These are phyloP conservation scores for Orgyia antiqua DNA, from an alignment of 2,888 invertebrate species.

Conservation along the genomic window DNA sequence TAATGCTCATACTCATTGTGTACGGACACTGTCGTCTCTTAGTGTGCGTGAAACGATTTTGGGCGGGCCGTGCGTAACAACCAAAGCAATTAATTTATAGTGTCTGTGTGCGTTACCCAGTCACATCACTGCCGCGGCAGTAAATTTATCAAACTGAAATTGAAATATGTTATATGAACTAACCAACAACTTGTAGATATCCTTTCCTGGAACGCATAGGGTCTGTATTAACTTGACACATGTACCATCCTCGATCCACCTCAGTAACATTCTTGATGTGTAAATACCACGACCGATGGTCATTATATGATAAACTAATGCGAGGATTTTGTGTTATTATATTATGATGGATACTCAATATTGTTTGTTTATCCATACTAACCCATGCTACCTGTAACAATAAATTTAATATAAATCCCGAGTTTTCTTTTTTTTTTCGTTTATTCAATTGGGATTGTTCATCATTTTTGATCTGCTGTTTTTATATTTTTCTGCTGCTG, in stretches of 20 bases:
- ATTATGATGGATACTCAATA: constrained; percentile 93
- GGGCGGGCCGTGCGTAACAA: too few relatives aligned
- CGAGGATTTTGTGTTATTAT: constrained; percentile 94
- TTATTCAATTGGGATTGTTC: constrained; percentile 1
- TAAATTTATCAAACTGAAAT: too few relatives aligned
- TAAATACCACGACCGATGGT: constrained; percentile 94
- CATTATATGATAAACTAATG: constrained; percentile 91
- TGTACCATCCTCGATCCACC: constrained; percentile 92
- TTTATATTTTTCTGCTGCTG: too few relatives aligned
- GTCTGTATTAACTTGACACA: constrained; percentile 96
- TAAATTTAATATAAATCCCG: too few relatives aligned
- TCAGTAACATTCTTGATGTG: constrained; percentile 93
- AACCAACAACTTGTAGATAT: constrained; percentile 93
- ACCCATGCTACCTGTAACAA: constrained; percentile 91
- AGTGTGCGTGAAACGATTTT: too few relatives aligned
- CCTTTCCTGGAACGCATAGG: constrained; percentile 94
- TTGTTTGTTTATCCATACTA: constrained; percentile 94
- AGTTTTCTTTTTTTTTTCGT: constrained; percentile 5
- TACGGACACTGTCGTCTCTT: too few relatives aligned
- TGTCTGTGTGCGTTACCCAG: too few relatives aligned
- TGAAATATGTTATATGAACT: too few relatives aligned
- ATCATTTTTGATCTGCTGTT: too few relatives aligned
- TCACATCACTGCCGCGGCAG: too few relatives aligned
- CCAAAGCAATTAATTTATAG: too few relatives aligned
- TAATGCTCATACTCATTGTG: too few relatives aligned